These are phyloP conservation scores for Xiphophorus birchmanni DNA, from an alignment of 2,797 vertebrate genomes.

Conservation along the genomic window DNA sequence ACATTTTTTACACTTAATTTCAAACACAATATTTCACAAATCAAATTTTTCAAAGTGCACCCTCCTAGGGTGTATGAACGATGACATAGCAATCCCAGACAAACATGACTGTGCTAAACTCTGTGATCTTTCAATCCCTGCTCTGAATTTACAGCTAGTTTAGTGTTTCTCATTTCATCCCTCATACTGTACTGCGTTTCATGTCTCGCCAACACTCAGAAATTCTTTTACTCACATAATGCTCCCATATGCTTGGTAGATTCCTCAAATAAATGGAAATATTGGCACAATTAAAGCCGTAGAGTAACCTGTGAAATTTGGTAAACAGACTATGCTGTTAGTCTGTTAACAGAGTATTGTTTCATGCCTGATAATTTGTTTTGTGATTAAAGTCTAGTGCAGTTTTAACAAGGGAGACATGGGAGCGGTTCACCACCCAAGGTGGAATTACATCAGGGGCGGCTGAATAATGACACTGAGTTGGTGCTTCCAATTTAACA, in stretches of 20 bases:
- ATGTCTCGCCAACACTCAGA: conserved; percentile 63
- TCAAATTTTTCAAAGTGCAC: conserved; percentile 26
- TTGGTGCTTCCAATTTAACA: background rate
- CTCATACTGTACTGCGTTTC: conserved; percentile 51
- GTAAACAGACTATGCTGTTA: background rate
- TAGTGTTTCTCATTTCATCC: conserved; percentile 61
- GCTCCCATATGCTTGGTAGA: conserved; percentile 66
- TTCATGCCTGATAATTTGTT: conserved; percentile 11
- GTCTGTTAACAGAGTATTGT: background rate
- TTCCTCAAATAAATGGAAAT: conserved; percentile 31
- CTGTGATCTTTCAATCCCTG: conserved; percentile 38
- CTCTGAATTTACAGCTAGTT: conserved; percentile 63
- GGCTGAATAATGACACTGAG: background rate
- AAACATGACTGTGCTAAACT: conserved; percentile 44
- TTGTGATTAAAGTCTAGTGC: conserved; percentile 19
- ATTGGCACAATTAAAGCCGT: conserved; percentile 33
- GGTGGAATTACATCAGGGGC: background rate
- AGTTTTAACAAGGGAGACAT: background rate
- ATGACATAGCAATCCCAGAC: conserved; percentile 30
- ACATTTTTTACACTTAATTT: conserved; percentile 26
- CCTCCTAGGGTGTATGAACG: conserved; percentile 42
- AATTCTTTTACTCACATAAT: conserved; percentile 57
- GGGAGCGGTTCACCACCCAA: background rate
- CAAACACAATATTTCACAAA: conserved; percentile 50
- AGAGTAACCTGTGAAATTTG: conserved; percentile 3